phyloP scores from a whole-genome alignment of 2,797 vertebrate species.

The Pangasius sanitwongsei region DNA sequence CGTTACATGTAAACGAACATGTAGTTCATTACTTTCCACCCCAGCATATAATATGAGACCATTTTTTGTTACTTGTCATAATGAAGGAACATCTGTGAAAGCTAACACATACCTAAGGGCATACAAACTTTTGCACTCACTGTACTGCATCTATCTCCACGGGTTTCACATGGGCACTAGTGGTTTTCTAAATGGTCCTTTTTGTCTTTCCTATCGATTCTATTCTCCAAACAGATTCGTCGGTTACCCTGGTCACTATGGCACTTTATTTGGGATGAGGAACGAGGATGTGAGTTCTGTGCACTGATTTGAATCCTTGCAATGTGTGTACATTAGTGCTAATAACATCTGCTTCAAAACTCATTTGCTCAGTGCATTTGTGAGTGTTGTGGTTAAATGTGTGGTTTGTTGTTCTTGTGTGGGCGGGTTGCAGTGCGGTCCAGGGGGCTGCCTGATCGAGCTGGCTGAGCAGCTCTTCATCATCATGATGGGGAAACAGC shows the following conservation, averaged over 20 bases:
- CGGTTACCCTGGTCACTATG: conserved; percentile 80
- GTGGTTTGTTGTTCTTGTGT: conserved; percentile 47
- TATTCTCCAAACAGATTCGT: conserved; percentile 72
- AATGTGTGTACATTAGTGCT: neutral
- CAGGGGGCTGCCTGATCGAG: conserved; percentile 80
- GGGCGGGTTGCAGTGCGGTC: conserved; percentile 72
- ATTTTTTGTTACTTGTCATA: neutral
- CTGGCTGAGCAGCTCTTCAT: conserved; percentile 83
- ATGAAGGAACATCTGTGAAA: neutral
- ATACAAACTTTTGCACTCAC: neutral
- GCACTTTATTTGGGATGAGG: conserved; percentile 79
- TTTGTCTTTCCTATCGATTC: conserved; percentile 15
- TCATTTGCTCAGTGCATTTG: conserved; percentile 5
- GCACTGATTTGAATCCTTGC: conserved; percentile 5
- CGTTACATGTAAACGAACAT: neutral
- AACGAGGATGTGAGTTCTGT: conserved; percentile 79
- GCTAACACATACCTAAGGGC: neutral
- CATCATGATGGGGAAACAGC: conserved; percentile 84
- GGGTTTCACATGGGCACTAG: neutral
- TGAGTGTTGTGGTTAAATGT: neutral
- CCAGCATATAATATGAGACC: neutral
- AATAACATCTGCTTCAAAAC: conserved; percentile 2
- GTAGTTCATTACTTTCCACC: neutral
- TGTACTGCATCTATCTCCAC: neutral
- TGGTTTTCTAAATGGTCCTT: neutral